A percentile compares a stretch with the other conserved stretches of the same genome.
These are phyloP conservation scores for Sardinella longiceps DNA, from an alignment of 2,797 vertebrate genomes.

Conservation along the genomic window DNA sequence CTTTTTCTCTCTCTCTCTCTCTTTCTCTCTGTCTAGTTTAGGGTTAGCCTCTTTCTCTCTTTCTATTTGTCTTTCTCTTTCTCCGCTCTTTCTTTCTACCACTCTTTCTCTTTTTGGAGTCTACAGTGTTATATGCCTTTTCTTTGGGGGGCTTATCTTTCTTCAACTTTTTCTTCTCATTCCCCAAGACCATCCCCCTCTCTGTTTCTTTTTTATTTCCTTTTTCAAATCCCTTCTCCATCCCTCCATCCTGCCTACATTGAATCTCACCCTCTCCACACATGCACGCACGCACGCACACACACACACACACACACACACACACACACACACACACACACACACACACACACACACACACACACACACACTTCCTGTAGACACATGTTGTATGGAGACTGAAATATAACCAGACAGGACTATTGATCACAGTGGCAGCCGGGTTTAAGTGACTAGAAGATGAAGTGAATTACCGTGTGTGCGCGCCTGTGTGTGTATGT, in stretches of 20 bases:
- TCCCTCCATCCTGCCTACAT: not conserved
- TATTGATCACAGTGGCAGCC: conserved; percentile 16
- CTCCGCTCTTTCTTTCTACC: not conserved
- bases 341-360: too few species aligned
- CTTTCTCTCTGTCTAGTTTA: not conserved
- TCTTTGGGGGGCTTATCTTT: not conserved
- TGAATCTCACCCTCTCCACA: not conserved
- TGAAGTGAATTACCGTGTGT: not conserved
- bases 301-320: too few species aligned
- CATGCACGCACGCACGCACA: too few species aligned
- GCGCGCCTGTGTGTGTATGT: not conserved
- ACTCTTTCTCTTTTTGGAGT: not conserved
- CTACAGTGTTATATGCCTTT: not conserved
- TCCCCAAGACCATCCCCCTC: not conserved
- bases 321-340: not conserved
- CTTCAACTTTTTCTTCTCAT: not conserved
- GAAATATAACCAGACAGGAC: not conserved
- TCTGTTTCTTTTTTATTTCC: not conserved
- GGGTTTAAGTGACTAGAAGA: conserved; percentile 5
- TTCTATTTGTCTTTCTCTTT: not conserved
- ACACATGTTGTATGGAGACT: conserved; percentile 5
- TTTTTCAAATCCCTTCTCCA: not conserved
- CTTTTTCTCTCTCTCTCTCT: not conserved
- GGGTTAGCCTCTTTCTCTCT: not conserved
- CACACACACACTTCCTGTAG: not conserved